phyloP scores from a whole-genome alignment of 2,797 vertebrate species.

The Myotis vivesi region DNA sequence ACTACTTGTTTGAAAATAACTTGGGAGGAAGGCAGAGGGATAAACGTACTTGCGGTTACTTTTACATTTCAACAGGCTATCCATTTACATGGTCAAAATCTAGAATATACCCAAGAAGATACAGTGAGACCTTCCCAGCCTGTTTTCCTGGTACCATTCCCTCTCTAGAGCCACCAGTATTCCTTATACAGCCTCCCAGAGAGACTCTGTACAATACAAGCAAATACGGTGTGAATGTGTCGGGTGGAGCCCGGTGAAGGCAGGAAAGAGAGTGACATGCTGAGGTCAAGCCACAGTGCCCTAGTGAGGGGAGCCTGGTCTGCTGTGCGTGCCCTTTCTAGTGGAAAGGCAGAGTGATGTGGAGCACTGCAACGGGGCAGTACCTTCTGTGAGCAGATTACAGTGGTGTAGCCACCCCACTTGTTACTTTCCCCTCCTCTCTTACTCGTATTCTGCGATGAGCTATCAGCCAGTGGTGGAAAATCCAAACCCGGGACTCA shows the following conservation, averaged over 20 bases:
- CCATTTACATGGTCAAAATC: not conserved
- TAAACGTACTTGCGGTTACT: not conserved
- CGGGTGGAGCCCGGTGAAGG: not conserved
- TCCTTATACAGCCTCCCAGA: not conserved
- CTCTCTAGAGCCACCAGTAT: not conserved
- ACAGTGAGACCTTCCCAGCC: not conserved
- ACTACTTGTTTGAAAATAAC: not conserved
- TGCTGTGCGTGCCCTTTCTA: not conserved
- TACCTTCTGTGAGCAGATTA: not conserved
- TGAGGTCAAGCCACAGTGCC: not conserved
- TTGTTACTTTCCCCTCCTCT: not conserved
- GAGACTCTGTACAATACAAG: not conserved
- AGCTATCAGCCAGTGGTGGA: not conserved
- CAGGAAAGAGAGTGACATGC: not conserved
- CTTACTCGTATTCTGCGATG: not conserved
- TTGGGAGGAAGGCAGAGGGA: not conserved
- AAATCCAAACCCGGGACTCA: not conserved
- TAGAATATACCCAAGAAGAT: not conserved
- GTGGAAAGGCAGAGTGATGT: not conserved
- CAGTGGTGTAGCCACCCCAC: not conserved
- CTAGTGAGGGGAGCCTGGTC: too few species aligned
- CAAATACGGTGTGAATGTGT: not conserved
- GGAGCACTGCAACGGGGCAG: not conserved
- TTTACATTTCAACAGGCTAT: not conserved
- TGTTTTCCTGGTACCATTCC: not conserved